Evolutionary conservation across 2,797 vertebrate species (phyloP).

Genomic region (Allobates femoralis): DNA sequence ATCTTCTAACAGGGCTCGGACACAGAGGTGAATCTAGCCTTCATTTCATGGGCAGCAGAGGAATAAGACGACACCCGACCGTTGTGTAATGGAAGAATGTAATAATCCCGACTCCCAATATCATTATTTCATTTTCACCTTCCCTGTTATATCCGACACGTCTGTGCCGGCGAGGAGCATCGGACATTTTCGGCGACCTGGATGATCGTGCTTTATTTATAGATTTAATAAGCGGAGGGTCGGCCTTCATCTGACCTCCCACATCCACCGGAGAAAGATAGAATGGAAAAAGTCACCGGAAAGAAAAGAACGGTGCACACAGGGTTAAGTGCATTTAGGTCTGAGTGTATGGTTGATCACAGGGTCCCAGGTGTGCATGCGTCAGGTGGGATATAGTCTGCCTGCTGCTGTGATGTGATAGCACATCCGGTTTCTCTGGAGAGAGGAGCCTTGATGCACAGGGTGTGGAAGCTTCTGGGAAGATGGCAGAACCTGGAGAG

Average conservation of each 20-base stretch:
- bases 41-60: background rate
- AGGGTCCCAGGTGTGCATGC: too few species aligned
- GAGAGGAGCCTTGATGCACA: too few species aligned
- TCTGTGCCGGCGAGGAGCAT: slow-evolving; percentile 7
- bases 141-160: slow-evolving; percentile 9
- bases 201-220: slow-evolving; percentile 61
- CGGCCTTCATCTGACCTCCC: slow-evolving; percentile 61
- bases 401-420: too few species aligned
- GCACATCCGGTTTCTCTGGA: too few species aligned
- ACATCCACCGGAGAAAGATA: slow-evolving; percentile 7
- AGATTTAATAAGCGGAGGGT: slow-evolving; percentile 61
- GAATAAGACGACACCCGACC: background rate
- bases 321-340: too few species aligned
- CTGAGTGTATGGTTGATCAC: too few species aligned
- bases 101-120: slow-evolving; percentile 5
- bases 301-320: too few species aligned
- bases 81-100: slow-evolving; percentile 2
- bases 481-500: too few species aligned
- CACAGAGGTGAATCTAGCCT: background rate
- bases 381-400: too few species aligned
- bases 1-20: too few species aligned
- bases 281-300: too few species aligned
- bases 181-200: slow-evolving; percentile 47
- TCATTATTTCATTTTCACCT: slow-evolving; percentile 53
- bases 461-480: too few species aligned